Conservation (phyloP, 2,797 vertebrate species). For the Furcifer pardalis region DNA sequence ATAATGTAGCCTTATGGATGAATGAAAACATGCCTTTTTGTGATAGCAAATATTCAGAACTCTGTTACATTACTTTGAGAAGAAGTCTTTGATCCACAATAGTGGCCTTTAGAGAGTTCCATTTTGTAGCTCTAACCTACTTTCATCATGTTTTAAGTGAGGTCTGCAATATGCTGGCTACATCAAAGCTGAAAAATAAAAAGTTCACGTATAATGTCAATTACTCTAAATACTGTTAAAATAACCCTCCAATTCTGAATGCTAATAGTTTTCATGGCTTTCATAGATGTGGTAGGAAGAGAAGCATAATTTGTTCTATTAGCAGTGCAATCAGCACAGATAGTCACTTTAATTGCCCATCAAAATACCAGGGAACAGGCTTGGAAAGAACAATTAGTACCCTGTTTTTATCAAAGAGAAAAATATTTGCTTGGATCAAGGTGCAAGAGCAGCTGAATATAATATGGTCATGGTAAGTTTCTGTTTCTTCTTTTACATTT, state of each 20-base stretch:
- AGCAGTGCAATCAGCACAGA: constrained; percentile 30
- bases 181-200: constrained; percentile 65
- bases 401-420: constrained; percentile 34
- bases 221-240: constrained; percentile 63
- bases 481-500: neutral
- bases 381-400: constrained; percentile 6
- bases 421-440: constrained; percentile 50
- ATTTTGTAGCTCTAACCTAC: constrained; percentile 64
- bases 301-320: constrained; percentile 43
- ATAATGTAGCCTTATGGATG: constrained; percentile 46
- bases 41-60: constrained; percentile 61
- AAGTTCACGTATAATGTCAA: constrained; percentile 56
- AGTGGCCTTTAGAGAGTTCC: constrained; percentile 63
- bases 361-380: constrained; percentile 15
- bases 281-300: constrained; percentile 34
- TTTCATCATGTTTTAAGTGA: constrained; percentile 71
- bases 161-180: constrained; percentile 58
- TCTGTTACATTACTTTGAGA: constrained; percentile 61
- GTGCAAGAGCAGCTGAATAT: neutral
- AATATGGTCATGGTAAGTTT: constrained; percentile 14
- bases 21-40: constrained; percentile 58
- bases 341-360: constrained; percentile 41
- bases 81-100: constrained; percentile 68
- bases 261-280: constrained; percentile 55
- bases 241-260: constrained; percentile 60